Evolutionary conservation across 2,113 vertebrate genomes (phyloP).

Genomic region (Dascyllus trimaculatus): DNA sequence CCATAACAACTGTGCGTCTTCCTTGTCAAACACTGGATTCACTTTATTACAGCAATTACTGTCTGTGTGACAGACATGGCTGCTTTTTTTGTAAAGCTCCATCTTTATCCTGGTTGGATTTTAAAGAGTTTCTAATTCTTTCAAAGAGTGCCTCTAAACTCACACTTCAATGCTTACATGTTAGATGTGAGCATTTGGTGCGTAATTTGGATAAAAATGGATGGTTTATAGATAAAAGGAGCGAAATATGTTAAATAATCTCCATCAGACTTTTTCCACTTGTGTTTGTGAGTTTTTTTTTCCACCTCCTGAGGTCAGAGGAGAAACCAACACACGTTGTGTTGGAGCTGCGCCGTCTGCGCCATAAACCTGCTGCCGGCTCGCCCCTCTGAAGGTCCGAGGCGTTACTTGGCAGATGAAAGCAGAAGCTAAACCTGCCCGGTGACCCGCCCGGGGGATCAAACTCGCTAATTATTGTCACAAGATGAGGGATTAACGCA

Average conservation of each 20-base stretch:
- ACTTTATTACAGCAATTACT: slow-evolving; percentile 93
- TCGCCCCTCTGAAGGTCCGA: slow-evolving; percentile 62
- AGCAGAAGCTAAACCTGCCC: slow-evolving; percentile 85
- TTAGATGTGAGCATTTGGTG: too few species aligned
- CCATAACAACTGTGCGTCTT: slow-evolving; percentile 71
- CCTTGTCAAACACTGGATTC: slow-evolving; percentile 74
- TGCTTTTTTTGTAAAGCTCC: slow-evolving; percentile 51
- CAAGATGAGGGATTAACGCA: slow-evolving; percentile 99
- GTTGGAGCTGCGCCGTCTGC: slow-evolving; percentile 34
- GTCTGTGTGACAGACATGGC: slow-evolving; percentile 84
- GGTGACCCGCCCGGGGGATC: slow-evolving; percentile 86
- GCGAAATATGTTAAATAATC: too few species aligned
- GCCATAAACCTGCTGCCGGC: slow-evolving; percentile 26
- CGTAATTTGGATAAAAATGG: too few species aligned
- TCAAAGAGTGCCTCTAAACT: slow-evolving; percentile 54
- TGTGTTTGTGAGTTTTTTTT: background rate
- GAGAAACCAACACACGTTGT: slow-evolving; percentile 21
- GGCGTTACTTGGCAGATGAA: slow-evolving; percentile 79
- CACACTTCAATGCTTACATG: slow-evolving; percentile 11
- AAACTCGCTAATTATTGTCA: slow-evolving; percentile 97
- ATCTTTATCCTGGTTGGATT: slow-evolving; percentile 59
- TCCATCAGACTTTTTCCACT: background rate
- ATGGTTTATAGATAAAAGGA: too few species aligned
- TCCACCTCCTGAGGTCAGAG: background rate
- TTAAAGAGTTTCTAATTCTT: slow-evolving; percentile 80